Evolutionary conservation across 2,888 invertebrate genomes (phyloP).

Genomic region (Drosophila buzzatii): DNA sequence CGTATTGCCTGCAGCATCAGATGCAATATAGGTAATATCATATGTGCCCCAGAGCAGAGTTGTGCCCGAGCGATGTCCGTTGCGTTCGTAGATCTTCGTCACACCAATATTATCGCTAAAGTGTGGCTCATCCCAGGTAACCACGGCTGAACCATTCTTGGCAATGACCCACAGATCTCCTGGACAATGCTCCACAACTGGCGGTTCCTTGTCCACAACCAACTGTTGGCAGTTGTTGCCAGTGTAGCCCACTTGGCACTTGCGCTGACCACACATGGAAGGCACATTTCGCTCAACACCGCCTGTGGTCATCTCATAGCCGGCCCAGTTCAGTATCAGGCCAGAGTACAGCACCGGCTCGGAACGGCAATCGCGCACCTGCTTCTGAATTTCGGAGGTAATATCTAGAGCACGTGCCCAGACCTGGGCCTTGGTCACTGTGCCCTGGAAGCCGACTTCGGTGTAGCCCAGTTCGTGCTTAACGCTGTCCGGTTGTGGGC

Average conservation of each 20-base stretch:
- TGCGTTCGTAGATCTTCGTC: conserved; percentile 92
- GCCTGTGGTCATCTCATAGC: conserved; percentile 94
- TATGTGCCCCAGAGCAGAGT: conserved; percentile 96
- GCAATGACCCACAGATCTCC: conserved; percentile 97
- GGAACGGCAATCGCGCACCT: conserved; percentile 96
- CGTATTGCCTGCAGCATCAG: conserved; percentile 95
- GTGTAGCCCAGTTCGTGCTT: conserved; percentile 88
- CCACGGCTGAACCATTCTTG: conserved; percentile 95
- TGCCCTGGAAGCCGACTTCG: conserved; percentile 97
- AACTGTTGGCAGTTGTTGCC: conserved; percentile 94
- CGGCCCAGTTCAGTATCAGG: conserved; percentile 95
- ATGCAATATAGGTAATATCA: conserved; percentile 96
- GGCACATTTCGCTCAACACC: conserved; percentile 96
- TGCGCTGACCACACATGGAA: conserved; percentile 95
- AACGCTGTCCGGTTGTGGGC: conserved; percentile 91
- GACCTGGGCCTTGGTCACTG: conserved; percentile 96
- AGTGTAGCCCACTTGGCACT: conserved; percentile 94
- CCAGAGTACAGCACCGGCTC: conserved; percentile 95
- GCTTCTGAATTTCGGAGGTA: conserved; percentile 96
- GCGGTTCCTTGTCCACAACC: conserved; percentile 93
- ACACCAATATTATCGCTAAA: conserved; percentile 96
- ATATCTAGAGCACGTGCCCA: conserved; percentile 97
- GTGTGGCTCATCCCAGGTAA: conserved; percentile 96
- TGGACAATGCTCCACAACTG: conserved; percentile 95
- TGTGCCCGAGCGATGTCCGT: conserved; percentile 94